Evolutionary conservation across 2,888 invertebrate genomes (phyloP).

Genomic region (Campoplex nolae): DNA sequence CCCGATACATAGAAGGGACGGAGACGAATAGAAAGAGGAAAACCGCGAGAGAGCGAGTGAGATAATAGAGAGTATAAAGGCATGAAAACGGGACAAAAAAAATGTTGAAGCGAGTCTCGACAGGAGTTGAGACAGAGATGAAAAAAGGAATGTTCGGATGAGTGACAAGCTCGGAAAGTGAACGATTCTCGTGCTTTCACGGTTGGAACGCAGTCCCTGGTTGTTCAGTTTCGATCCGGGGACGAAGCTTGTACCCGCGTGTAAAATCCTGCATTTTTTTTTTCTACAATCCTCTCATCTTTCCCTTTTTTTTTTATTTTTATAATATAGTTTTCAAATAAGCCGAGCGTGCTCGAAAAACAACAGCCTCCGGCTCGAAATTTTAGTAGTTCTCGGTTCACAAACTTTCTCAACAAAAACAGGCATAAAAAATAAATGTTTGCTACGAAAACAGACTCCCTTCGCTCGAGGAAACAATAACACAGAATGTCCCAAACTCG

Average conservation of each 20-base stretch:
- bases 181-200: conserved; percentile 52
- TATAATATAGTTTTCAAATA: not conserved
- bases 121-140: conserved; percentile 17
- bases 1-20: not conserved
- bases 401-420: not conserved
- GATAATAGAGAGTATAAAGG: not conserved
- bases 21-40: conserved; percentile 1
- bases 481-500: not conserved
- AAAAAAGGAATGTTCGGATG: conserved; percentile 35
- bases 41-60: not conserved
- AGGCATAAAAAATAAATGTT: not conserved
- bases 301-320: not conserved
- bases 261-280: not conserved
- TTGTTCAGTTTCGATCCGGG: conserved; percentile 68
- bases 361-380: not conserved
- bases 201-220: not conserved
- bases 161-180: conserved; percentile 40
- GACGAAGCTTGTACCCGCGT: conserved; percentile 66
- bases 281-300: not conserved
- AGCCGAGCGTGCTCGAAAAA: not conserved
- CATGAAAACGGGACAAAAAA: not conserved
- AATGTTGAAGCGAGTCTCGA: not conserved
- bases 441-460: not conserved
- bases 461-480: not conserved
- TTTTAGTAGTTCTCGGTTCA: not conserved